Base-by-base conservation (phyloP, 2,888 invertebrate genomes). In the Apamea crenata region DNA sequence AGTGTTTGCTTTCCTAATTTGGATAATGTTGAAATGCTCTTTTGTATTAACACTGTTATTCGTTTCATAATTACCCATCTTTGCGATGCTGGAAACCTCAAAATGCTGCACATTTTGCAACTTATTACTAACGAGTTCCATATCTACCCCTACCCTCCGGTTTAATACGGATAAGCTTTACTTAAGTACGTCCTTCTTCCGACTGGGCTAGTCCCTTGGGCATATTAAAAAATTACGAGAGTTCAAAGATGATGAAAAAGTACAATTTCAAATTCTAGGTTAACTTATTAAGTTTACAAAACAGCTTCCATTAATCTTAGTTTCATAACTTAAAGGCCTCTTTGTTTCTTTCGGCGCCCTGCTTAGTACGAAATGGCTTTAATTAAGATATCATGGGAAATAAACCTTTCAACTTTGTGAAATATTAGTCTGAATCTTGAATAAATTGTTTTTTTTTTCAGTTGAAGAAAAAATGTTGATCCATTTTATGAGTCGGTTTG, bases 361-460 rank as follows among this genome's bases (percentile, higher is more conserved):
- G 91, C 91, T 93, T 91, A 90, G 93, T 93, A 91, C 93, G 92
- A 92, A 94, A 92, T 91, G 91, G 92, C 91, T 94, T 96, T 95
- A 95, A 96, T 96, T 96, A 95, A 94, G 95, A 95, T 94, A 96
- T 95, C 95, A 95, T 94, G 94, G 95, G 94, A 95, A 95, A 95
- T 95, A 94, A 93, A 95, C 93, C 92, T 94, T 92, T 92, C 92
- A 89, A 90, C 92, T 90, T 88, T 86, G 87, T 94, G 93, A 95
- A 95, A 95, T 94, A 95, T 96, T 94, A 92, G 89, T 89, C 25
- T 89, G 86, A 88, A 92, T 88, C 81, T 88, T 77, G 88, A 90
- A 87, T 91, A 92, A 94, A 93, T 94, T 94, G 90, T 86, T 91
- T 93, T 92, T 91, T 91, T 67, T 59, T 70, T 65, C 25, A 50